Percentiles rank a stretch among this genome's conserved stretches.
Conservation (phyloP, 2,113 vertebrate species). For the Callipepla squamata region DNA sequence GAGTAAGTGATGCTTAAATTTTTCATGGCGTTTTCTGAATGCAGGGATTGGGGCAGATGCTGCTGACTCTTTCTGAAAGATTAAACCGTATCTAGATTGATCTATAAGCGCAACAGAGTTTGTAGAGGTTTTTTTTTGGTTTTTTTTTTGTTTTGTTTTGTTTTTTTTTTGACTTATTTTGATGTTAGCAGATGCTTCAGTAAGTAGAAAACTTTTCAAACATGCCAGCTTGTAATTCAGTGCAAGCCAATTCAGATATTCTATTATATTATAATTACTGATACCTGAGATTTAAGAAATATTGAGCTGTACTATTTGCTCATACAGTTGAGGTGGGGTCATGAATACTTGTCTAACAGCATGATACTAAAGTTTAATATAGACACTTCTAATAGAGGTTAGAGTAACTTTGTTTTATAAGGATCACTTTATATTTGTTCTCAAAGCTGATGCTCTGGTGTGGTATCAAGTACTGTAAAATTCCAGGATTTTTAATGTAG, state of each 20-base stretch:
- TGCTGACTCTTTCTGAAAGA: background rate
- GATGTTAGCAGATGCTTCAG: background rate
- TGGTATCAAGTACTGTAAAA: rapidly evolving
- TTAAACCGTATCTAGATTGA: background rate
- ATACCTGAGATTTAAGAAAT: background rate
- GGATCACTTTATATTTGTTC: background rate
- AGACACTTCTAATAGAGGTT: background rate
- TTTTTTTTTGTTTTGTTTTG: too few relatives aligned
- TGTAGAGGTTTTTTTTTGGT: background rate
- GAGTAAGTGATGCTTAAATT: background rate
- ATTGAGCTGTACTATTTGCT: background rate
- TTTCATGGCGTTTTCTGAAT: background rate
- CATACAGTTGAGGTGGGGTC: background rate
- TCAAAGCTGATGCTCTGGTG: background rate
- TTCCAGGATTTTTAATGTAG: background rate
- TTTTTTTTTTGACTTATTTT: background rate
- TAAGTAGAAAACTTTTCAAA: background rate
- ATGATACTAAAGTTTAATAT: background rate
- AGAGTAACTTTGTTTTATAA: background rate
- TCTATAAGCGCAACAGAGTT: background rate
- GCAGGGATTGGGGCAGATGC: background rate
- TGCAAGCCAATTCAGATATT: background rate
- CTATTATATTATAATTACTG: background rate
- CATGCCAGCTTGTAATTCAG: background rate
- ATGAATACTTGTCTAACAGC: background rate